These are phyloP conservation scores for Pluvianellus socialis DNA, from an alignment of 2,113 vertebrate genomes.

Conservation along the genomic window DNA sequence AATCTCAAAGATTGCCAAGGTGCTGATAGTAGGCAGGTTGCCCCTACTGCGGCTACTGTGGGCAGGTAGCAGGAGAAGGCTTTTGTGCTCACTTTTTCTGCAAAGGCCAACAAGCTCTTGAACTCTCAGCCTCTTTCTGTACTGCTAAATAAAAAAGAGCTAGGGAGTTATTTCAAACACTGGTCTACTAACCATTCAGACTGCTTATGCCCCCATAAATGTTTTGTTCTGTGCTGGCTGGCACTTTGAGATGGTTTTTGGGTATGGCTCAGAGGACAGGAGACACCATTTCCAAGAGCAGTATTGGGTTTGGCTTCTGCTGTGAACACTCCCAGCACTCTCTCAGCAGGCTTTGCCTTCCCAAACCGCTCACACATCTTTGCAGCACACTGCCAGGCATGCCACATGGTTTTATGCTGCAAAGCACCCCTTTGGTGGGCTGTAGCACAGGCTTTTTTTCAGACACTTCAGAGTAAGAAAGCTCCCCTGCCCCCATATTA, in stretches of 20 bases:
- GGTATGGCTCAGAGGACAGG: background rate
- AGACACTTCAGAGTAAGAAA: background rate
- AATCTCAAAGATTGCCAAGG: background rate
- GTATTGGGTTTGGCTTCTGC: background rate
- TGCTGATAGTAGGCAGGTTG: background rate
- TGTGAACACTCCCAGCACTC: rapidly evolving
- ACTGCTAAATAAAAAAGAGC: background rate
- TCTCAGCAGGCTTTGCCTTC: background rate
- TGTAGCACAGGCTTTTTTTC: background rate
- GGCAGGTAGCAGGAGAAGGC: background rate
- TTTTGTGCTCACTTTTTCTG: background rate
- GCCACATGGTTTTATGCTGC: no score
- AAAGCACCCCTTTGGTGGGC: background rate
- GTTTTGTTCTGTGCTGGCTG: background rate
- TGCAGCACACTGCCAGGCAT: rapidly evolving
- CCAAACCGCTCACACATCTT: background rate
- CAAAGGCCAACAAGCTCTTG: background rate
- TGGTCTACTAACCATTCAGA: background rate
- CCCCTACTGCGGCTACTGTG: background rate
- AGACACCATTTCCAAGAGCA: background rate
- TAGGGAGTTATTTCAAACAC: background rate
- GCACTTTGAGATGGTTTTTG: background rate
- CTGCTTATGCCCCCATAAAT: background rate
- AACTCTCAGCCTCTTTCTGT: background rate
- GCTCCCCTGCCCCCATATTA: background rate